These are phyloP conservation scores for Procambarus clarkii DNA, from an alignment of 1,140 invertebrate species.

Conservation along the genomic window DNA sequence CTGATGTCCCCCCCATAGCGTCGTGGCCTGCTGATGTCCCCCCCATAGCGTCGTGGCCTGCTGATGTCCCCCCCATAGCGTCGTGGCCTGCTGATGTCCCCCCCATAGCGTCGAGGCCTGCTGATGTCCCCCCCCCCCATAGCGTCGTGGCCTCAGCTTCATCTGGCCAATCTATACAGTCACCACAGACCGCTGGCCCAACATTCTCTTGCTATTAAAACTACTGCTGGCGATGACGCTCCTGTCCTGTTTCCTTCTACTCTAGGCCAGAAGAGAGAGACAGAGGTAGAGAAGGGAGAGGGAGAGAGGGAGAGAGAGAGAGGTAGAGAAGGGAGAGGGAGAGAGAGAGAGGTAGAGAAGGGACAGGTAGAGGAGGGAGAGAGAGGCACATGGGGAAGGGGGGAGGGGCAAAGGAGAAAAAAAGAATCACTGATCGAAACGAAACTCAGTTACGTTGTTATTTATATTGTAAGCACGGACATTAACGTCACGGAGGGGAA, in stretches of 20 bases:
- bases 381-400: neutral
- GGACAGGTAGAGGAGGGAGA: no score
- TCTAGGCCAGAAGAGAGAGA: no score
- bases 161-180: neutral
- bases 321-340: no score
- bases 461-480: conserved; percentile 27
- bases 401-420: neutral
- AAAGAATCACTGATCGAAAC: neutral
- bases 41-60: no score
- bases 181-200: neutral
- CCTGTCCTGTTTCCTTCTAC: neutral
- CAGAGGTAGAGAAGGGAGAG: no score
- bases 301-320: no score
- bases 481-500: conserved; percentile 17
- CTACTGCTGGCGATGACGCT: neutral
- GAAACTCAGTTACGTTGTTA: conserved; percentile 10
- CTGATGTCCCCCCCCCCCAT: no score
- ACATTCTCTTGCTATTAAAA: neutral
- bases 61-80: no score
- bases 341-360: no score
- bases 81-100: neutral
- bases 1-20: no score
- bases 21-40: no score
- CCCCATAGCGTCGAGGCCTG: no score
- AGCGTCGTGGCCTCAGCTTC: neutral